These are phyloP conservation scores for Syrphus vitripennis DNA, from an alignment of 2,888 invertebrate species.

Conservation along the genomic window DNA sequence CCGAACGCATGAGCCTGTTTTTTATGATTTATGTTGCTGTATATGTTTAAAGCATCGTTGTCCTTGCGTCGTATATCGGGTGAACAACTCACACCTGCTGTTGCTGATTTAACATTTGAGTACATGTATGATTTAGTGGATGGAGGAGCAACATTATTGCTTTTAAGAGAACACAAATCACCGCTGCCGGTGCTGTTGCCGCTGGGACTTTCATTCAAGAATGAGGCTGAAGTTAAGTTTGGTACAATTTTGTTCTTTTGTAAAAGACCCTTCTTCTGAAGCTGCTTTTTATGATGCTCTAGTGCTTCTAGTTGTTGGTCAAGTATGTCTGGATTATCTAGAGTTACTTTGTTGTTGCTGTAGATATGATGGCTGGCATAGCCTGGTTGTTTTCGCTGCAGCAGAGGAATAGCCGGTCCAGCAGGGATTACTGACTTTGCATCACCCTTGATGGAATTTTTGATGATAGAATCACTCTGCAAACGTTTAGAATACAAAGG, in stretches of 20 bases:
- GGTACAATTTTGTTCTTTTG: constrained; percentile 63
- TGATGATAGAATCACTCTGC: constrained; percentile 79
- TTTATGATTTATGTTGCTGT: constrained; percentile 75
- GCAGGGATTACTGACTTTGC: constrained; percentile 5
- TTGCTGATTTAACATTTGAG: constrained; percentile 27
- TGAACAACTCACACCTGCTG: not conserved
- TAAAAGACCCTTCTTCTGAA: constrained; percentile 77
- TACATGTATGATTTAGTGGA: constrained; percentile 17
- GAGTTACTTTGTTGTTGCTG: constrained; percentile 75
- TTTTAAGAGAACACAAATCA: not conserved
- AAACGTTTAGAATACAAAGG: constrained; percentile 89
- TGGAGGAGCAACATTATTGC: constrained; percentile 3
- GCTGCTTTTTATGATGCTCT: constrained; percentile 81
- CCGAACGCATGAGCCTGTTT: constrained; percentile 78
- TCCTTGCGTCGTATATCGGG: constrained; percentile 10
- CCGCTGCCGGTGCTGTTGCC: not conserved
- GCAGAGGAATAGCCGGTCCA: constrained; percentile 44
- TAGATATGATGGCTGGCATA: constrained; percentile 69
- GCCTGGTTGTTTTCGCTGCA: constrained; percentile 74
- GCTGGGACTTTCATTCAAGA: constrained; percentile 30
- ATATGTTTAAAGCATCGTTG: constrained; percentile 17
- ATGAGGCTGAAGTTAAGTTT: constrained; percentile 75
- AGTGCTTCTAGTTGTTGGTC: constrained; percentile 80
- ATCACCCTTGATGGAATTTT: constrained; percentile 2
- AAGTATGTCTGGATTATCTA: constrained; percentile 79